Base-by-base conservation (phyloP, 2,888 invertebrate species). In the Cheilosia vulpina region DNA sequence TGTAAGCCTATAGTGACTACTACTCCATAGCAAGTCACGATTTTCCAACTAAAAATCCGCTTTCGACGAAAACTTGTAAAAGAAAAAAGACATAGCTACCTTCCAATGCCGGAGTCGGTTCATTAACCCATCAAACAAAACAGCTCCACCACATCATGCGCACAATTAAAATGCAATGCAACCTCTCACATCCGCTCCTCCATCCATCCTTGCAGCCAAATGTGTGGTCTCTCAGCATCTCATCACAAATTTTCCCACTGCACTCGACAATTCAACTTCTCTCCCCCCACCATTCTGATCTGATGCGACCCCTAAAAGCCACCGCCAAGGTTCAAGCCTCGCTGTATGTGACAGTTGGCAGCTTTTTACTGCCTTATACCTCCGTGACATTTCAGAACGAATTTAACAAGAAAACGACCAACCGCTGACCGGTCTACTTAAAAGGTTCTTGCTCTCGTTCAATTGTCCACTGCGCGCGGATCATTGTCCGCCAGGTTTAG, bases 371-470 rank as follows among this genome's bases (percentile, higher is more conserved):
- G 53, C 55, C 38, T 45, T 53, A 62, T 43, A 9, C 31, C 31
- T 31, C 69, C 52, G 50, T 47, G 63, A 73, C 72, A 66, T 62
- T 68, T 73, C 21, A 53, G 11, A 53, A 17, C 45, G 34, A 77
- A 68, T 47, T 83, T 57, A 78, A 43, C 55, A 73, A 73, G 57
- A 77, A 82, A 62, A 34, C n/a, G 21, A 19, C 63, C n/a, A 52
- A 31, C 50, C 45, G 31, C 43, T 45, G 27, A 79, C 79, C 79
- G 84, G 84, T 84, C 75, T 79, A 84, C 79, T 75, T 71, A 62
- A 84, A 75, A 84, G 79, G 84, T 84, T 84, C 84, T 84, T 79
- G 84, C 41, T 66, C 84, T 75, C 68, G 66, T 45, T 58, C 52
- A 41, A 15, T 47, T 34, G 72, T 72, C 58, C 21, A 52, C 34